Evolutionary conservation across 1,140 invertebrate genomes (phyloP), one percentile per base, ranked within the genome.

Genomic region (Paralvinella palmiformis): DNA sequence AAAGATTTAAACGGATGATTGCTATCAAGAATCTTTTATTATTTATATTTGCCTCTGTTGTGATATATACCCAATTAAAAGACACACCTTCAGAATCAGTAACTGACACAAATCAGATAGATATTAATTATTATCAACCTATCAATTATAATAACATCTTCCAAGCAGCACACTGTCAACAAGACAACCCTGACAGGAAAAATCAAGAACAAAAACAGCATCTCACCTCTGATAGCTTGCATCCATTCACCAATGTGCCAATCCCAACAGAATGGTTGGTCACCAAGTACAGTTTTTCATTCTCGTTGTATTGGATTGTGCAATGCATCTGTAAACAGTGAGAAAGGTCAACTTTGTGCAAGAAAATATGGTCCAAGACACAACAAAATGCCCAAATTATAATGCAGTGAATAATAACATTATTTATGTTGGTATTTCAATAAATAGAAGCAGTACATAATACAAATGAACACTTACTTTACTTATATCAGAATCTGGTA

Each of bases 201-300:
- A 65, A 58, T 37, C 20, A 27, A 24, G 29, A n/a, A 36, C 17
- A 37, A 27, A 13, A 22, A 13, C 10, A 41, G 37, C 37, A 10
- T 32, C 17, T 63, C 69, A 81, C 79, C 70, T 75, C 83, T 0
- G 89, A 88, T 68, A 96, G 83, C 64, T 89, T 83, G 33, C 83
- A 84, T 0, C 89, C 88, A 80, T 96, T 92, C 2, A 95, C 72
- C 60, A 87, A 85, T 0, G 91, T 94, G 1, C 92, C 93, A 78
- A 94, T 94, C 72, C 89, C 85, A 35, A 91, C 94, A 7, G 91
- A 91, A 55, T 89, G 72, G 79, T 95, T 92, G n/a, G 85, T 83
- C 0, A 90, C 84, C 53, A 85, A 81, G 74, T 92, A 95, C 1
- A 80, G 74, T 17, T 80, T 80, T 6, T 65, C 55, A 2, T 70